Base-by-base conservation (phyloP, 2,113 vertebrate species). In the Chaenocephalus aceratus region DNA sequence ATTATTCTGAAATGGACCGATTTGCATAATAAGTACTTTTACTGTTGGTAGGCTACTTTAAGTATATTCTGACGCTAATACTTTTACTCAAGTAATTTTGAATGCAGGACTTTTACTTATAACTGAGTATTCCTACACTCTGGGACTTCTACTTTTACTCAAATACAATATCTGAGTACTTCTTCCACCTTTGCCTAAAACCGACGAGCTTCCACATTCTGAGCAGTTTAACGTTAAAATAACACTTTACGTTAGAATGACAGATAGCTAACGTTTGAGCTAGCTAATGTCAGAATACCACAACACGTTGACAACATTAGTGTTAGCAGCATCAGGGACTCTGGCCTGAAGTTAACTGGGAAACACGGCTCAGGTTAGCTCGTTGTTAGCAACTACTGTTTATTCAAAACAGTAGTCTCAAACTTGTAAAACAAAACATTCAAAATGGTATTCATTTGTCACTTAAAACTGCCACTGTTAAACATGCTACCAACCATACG, bases 311-410 rank as follows among this genome's bases (percentile, higher is more conserved):
- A 76, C 56, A 70, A 48, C 56, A 46, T 21, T 58, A 6, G 60
- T 15, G 84, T 85, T 85, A 79, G 77, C 75, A 82, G 51, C 72
- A 64, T 58, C 58, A 21, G 56, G 44, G 62, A 70, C 53, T 72
- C 44, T 73, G 77, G 82, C 89, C 79, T 81, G n/a, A 82, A 85
- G 61, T 86, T 71, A 51, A 82, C 76, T 18, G 61, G 34, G 36
- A 83, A 21, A 63, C 5, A 56, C 6, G 56, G 63, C 64, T 71
- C 63, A 11, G 14, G 53, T 76, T 80, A 87, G 77, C 79, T 41
- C 44, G 67, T 60, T 30, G 2, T 71, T 86, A 88, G 84, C 82
- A 34, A 16, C 58, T 60, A 58, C 1, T 13, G 13, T 63, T 36
- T 62, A 16, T 59, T 41, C 53, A 59, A 49, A n/a, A n/a, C n/a